Base-by-base conservation (phyloP, 2,113 vertebrate species). In the Xerus inauris region DNA sequence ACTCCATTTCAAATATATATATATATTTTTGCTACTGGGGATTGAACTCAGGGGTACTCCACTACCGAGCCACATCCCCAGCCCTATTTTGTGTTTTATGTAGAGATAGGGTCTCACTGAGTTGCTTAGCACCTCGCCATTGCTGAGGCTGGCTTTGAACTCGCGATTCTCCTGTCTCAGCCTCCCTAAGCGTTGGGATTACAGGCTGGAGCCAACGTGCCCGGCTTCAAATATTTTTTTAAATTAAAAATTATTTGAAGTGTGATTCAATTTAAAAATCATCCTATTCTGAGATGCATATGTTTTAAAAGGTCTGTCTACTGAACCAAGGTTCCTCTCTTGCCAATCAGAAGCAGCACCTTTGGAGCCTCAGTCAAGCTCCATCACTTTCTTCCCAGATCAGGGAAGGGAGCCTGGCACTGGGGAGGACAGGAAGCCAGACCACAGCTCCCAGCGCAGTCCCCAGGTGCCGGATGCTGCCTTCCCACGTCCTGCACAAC, bases 1-100 rank as follows among this genome's bases (percentile, higher is more conserved):
- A 14, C 19, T 84, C 42, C 81, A 59, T 67, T 84, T 54, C 30
- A 96, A 97, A 26, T 84, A n/a, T 28, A n/a, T n/a, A n/a, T n/a
- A n/a, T n/a, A n/a, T n/a, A n/a, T n/a, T n/a, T n/a, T n/a, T n/a
- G n/a, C n/a, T n/a, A n/a, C n/a, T n/a, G n/a, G n/a, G n/a, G n/a
- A n/a, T n/a, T n/a, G n/a, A n/a, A n/a, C n/a, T n/a, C n/a, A n/a
- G n/a, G n/a, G n/a, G n/a, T n/a, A n/a, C n/a, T n/a, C n/a, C n/a
- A n/a, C n/a, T n/a, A n/a, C n/a, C n/a, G n/a, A n/a, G n/a, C n/a
- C n/a, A n/a, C n/a, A n/a, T n/a, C n/a, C n/a, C n/a, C n/a, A n/a
- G n/a, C n/a, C n/a, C n/a, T n/a, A n/a, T n/a, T n/a, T n/a, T n/a
- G n/a, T n/a, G n/a, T n/a, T n/a, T n/a, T n/a, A n/a, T n/a, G n/a